Evolutionary conservation across 2,113 vertebrate species (phyloP), one percentile per base, ranked within the genome.

Genomic region (Cercocebus atys): DNA sequence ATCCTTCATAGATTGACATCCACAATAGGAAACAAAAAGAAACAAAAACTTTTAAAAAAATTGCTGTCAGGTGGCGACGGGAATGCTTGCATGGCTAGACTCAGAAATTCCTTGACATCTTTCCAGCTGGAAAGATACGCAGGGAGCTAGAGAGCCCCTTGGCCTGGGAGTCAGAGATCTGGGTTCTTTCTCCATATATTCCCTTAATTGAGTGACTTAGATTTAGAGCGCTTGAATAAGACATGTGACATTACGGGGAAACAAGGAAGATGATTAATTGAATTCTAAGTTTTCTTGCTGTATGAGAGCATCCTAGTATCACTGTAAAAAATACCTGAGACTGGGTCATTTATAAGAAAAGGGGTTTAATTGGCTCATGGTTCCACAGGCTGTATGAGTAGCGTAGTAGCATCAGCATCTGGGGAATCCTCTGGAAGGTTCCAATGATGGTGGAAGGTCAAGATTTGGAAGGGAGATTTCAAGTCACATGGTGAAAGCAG

Each of bases 1-100:
- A 92, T 95, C 32, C 17, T 38, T 80, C 76, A 87, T 23, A 66
- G 83, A 79, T 72, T 43, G 52, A 27, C 45, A 84, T 84, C 38
- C 0, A 7, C 52, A 75, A 78, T 90, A 35, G n/a, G 61, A 95
- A 96, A 73, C 70, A 93, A 64, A 82, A 95, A 96, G 38, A 95
- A 82, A 72, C 55, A 11, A 43, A 35, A 14, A 50, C 5, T 68
- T 94, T 40, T 40, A 52, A 83, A 70, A 73, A 32, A 94, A 17
- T 70, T 75, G 50, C 10, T n/a, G 27, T 25, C 20, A 6, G 6
- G 2, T 38, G 4, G 27, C 45, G 79, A 18, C 22, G 27, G 30
- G 38, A 87, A 68, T 0, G 3, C 2, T 27, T 72, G 61, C 2
- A 32, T 25, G 7, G 1, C 3, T 83, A 27, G 32, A 20, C 38